phyloP scores from a whole-genome alignment of 2,888 invertebrate genomes.

The Lasius fuliginosus region DNA sequence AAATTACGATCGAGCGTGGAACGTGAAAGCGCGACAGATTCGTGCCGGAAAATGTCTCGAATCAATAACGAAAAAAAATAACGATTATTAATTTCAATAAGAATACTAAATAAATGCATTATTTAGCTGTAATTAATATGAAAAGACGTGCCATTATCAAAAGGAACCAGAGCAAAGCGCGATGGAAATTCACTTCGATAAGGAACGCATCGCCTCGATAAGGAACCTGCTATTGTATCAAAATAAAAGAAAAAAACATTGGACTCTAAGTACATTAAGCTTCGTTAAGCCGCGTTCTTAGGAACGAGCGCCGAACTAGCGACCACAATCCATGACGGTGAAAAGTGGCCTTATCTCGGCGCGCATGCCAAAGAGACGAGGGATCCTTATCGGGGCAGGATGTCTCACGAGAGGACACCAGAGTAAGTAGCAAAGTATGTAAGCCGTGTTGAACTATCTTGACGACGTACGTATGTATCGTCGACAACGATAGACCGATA shows the following conservation, averaged over 20 bases:
- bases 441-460: slow-evolving; percentile 75
- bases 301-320: slow-evolving; percentile 12
- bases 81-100: not conserved
- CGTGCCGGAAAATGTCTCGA: not conserved
- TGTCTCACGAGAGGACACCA: slow-evolving; percentile 73
- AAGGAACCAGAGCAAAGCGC: not conserved
- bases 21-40: not conserved
- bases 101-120: not conserved
- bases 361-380: slow-evolving; percentile 64
- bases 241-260: slow-evolving; percentile 28
- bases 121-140: not conserved
- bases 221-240: not conserved
- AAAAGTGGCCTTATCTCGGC: slow-evolving; percentile 75
- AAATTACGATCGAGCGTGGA: not conserved
- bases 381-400: slow-evolving; percentile 77
- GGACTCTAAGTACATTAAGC: slow-evolving; percentile 20
- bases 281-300: slow-evolving; percentile 58
- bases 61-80: not conserved
- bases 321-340: slow-evolving; percentile 53
- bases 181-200: slow-evolving; percentile 16
- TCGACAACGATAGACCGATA: slow-evolving; percentile 71
- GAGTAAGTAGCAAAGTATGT: slow-evolving; percentile 81
- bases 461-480: slow-evolving; percentile 75
- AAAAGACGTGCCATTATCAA: not conserved
- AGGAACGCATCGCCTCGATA: slow-evolving; percentile 3